phyloP scores from a whole-genome alignment of 2,888 invertebrate species.

The Empis stercorea region DNA sequence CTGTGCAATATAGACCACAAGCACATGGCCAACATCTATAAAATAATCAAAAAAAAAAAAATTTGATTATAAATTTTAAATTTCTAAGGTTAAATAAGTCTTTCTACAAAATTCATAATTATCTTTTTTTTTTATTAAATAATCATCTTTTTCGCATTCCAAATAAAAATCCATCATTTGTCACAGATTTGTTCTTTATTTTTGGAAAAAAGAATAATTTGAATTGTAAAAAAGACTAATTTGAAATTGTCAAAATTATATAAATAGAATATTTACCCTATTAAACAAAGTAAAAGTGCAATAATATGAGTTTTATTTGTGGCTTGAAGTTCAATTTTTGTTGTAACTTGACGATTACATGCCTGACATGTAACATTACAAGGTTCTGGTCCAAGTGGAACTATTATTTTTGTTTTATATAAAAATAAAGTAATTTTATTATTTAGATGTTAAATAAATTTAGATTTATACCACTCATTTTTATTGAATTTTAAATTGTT shows the following conservation, averaged over 20 bases:
- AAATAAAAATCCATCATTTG: no score
- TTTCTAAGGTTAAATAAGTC: no score
- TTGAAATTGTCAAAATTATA: not conserved
- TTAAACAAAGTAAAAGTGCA: slow-evolving; percentile 38
- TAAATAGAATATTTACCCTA: not conserved
- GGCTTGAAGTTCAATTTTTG: slow-evolving; percentile 34
- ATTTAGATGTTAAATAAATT: no score
- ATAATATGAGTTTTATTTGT: slow-evolving; percentile 42
- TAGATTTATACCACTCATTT: not conserved
- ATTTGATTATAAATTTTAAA: not conserved
- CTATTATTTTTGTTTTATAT: not conserved
- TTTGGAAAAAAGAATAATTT: no score
- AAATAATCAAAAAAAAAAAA: slow-evolving; percentile 4
- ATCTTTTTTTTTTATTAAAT: no score
- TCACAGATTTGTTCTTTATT: no score
- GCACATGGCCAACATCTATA: slow-evolving; percentile 41
- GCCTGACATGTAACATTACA: slow-evolving; percentile 36
- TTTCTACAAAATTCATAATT: no score
- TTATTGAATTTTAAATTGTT: not conserved
- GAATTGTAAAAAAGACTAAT: no score
- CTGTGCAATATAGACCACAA: slow-evolving; percentile 44
- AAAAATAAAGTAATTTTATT: not conserved
- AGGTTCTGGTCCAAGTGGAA: slow-evolving; percentile 36
- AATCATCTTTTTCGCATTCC: no score
- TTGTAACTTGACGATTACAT: slow-evolving; percentile 37